Conservation (phyloP, 2,888 invertebrate genomes). For the Phytoseiulus persimilis region DNA sequence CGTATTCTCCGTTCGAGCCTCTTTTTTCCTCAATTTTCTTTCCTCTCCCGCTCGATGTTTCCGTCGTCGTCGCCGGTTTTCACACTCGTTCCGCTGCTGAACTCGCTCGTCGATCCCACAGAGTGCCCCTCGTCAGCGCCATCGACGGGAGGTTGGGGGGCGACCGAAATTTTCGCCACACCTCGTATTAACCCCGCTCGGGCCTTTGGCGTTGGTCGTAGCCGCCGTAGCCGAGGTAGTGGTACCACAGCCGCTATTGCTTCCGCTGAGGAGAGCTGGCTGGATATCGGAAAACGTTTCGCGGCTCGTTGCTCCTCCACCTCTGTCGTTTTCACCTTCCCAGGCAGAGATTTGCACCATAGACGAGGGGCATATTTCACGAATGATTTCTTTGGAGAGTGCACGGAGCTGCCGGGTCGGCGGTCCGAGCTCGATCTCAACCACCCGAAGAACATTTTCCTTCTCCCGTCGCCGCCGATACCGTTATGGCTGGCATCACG, state of each 20-base stretch:
- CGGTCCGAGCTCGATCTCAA: neutral
- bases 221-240: neutral
- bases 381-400: neutral
- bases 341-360: neutral
- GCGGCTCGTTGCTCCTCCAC: conserved; percentile 22
- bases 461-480: too few species aligned
- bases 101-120: neutral
- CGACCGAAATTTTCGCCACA: neutral
- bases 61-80: neutral
- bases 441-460: neutral
- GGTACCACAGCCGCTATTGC: neutral
- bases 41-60: neutral
- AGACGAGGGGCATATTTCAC: neutral
- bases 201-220: neutral
- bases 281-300: conserved; percentile 36
- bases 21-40: neutral
- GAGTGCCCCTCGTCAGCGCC: neutral
- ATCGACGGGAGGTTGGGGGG: neutral
- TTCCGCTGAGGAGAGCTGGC: neutral
- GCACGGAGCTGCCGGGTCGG: neutral
- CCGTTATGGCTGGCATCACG: too few species aligned
- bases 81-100: neutral
- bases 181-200: neutral
- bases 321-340: neutral
- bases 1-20: neutral